phyloP scores from a whole-genome alignment of 1,140 invertebrate species.

The Babylonia areolata region DNA sequence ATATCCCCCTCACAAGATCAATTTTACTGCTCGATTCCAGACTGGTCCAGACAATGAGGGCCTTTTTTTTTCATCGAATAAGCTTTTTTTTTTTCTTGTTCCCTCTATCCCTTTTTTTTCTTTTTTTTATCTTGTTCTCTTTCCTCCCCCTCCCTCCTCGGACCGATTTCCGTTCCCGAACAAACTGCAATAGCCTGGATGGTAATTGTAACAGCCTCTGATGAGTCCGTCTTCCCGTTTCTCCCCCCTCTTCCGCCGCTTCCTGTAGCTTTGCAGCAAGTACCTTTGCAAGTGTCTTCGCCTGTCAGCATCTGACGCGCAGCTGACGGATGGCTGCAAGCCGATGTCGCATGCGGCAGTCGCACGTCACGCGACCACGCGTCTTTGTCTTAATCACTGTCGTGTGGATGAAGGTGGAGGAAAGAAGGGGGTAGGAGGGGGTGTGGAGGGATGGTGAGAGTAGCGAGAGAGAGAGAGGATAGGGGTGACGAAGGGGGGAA shows the following conservation, averaged over 20 bases:
- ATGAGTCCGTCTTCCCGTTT: neutral
- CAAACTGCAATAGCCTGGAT: conserved; percentile 10
- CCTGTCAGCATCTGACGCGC: conserved; percentile 30
- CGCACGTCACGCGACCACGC: conserved; percentile 30
- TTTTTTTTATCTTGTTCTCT: conserved; percentile 5
- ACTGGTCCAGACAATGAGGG: neutral
- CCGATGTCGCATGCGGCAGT: conserved; percentile 1
- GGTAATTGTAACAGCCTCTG: conserved; percentile 20
- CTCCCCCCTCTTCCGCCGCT: neutral
- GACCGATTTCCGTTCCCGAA: conserved; percentile 2
- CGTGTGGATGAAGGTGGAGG: conserved; percentile 2
- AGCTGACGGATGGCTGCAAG: conserved; percentile 31
- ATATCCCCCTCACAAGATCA: neutral
- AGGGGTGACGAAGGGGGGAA: neutral
- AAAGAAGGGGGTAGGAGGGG: neutral
- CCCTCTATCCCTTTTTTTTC: neutral
- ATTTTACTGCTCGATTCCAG: neutral
- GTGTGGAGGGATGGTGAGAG: neutral
- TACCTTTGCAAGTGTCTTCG: conserved; percentile 26
- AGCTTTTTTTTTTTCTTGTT: neutral
- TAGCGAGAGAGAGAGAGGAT: neutral
- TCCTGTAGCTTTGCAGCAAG: conserved; percentile 20
- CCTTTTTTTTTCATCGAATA: neutral
- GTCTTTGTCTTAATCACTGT: conserved; percentile 35
- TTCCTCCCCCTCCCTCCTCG: no score